A percentile compares a stretch with the other conserved stretches of the same genome.
These are phyloP conservation scores for Heterotis niloticus DNA, from an alignment of 2,113 vertebrate species.

Conservation along the genomic window DNA sequence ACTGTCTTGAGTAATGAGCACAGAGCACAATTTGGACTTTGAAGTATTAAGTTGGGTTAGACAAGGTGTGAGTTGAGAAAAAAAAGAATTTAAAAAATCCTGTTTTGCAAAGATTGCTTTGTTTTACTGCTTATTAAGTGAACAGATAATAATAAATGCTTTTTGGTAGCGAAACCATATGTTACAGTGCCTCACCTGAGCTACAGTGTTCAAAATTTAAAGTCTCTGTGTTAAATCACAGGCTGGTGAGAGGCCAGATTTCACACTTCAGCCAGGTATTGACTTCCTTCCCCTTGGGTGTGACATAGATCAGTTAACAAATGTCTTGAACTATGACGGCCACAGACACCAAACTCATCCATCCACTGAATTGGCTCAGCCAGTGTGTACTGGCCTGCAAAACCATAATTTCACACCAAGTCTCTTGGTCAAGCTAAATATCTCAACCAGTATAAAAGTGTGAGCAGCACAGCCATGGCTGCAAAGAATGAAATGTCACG, in stretches of 20 bases:
- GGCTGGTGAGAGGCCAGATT: not conserved
- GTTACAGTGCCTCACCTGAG: not conserved
- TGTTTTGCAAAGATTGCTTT: too few species aligned
- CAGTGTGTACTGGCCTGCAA: not conserved
- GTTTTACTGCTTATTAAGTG: not conserved
- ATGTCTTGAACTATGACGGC: not conserved
- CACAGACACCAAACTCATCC: not conserved
- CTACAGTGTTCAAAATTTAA: not conserved
- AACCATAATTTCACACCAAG: not conserved
- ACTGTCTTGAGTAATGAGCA: too few species aligned
- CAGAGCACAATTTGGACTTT: too few species aligned
- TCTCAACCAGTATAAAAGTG: too few species aligned
- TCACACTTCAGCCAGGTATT: slow-evolving; percentile 7
- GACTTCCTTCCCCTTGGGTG: not conserved
- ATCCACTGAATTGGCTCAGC: not conserved
- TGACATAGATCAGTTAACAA: slow-evolving; percentile 24
- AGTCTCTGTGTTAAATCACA: not conserved
- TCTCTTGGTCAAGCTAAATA: not conserved
- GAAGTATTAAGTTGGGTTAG: too few species aligned
- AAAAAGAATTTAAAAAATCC: too few species aligned
- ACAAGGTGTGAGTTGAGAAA: too few species aligned
- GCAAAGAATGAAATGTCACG: too few species aligned
- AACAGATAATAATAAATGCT: not conserved
- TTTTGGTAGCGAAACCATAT: not conserved
- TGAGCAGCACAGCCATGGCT: not conserved